Evolutionary conservation across 2,797 vertebrate genomes (phyloP).

Genomic region (Sternotherus odoratus): DNA sequence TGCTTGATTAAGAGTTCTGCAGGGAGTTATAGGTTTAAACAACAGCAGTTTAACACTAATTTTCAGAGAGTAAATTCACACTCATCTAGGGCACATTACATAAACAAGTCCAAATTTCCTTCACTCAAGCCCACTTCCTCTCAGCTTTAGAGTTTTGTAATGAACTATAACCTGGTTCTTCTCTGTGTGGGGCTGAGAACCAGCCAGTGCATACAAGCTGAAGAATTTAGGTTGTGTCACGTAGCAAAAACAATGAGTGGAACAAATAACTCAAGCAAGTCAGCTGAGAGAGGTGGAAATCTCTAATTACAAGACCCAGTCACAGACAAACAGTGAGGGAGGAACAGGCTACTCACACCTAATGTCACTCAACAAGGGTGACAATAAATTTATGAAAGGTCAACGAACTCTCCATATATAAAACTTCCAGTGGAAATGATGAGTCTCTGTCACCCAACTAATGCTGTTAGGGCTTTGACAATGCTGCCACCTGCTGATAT

Average conservation of each 20-base stretch:
- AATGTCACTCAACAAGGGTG: conserved; percentile 85
- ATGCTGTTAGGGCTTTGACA: conserved; percentile 81
- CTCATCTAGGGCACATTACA: rapidly evolving
- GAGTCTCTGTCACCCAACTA: conserved; percentile 51
- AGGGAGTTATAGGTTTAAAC: neutral
- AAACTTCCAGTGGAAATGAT: conserved; percentile 73
- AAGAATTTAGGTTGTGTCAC: conserved; percentile 78
- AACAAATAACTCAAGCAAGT: conserved; percentile 81
- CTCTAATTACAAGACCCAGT: conserved; percentile 87
- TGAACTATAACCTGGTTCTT: neutral
- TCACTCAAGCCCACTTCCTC: conserved; percentile 12
- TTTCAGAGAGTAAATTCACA: rapidly evolving
- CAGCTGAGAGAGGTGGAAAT: conserved; percentile 77
- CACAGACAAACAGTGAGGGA: conserved; percentile 69
- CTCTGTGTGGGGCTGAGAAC: conserved; percentile 40
- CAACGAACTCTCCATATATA: conserved; percentile 80
- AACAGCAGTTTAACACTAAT: rapidly evolving
- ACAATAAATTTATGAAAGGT: conserved; percentile 88
- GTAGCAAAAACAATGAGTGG: conserved; percentile 80
- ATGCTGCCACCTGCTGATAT: conserved; percentile 94
- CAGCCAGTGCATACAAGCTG: conserved; percentile 21
- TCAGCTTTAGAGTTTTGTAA: neutral
- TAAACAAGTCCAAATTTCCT: neutral
- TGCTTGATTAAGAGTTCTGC: neutral
- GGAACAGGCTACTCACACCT: conserved; percentile 73